These are phyloP conservation scores for Siniperca chuatsi DNA, from an alignment of 2,113 vertebrate species.

Conservation along the genomic window DNA sequence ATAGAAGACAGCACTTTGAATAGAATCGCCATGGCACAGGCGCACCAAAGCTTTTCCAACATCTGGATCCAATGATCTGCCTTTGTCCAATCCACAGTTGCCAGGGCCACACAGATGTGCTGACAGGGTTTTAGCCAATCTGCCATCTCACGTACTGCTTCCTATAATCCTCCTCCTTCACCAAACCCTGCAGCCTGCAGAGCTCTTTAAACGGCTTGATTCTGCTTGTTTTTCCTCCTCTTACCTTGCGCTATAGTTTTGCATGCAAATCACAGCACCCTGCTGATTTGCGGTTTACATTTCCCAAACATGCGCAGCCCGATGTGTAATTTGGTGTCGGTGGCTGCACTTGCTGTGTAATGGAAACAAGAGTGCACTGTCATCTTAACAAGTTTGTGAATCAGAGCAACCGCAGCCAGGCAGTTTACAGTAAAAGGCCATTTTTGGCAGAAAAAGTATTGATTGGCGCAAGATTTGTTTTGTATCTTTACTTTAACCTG, in stretches of 20 bases:
- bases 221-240: not conserved
- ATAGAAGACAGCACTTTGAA: slow-evolving; percentile 39
- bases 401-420: slow-evolving; percentile 61
- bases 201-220: slow-evolving; percentile 31
- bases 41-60: slow-evolving; percentile 52
- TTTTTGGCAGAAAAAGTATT: slow-evolving; percentile 21
- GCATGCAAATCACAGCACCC: slow-evolving; percentile 32
- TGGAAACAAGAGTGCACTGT: slow-evolving; percentile 58
- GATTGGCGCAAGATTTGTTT: slow-evolving; percentile 26
- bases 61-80: slow-evolving; percentile 71
- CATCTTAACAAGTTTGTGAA: slow-evolving; percentile 66
- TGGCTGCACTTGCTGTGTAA: slow-evolving; percentile 49
- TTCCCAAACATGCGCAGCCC: slow-evolving; percentile 53
- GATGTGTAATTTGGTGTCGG: slow-evolving; percentile 52
- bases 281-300: slow-evolving; percentile 44
- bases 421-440: slow-evolving; percentile 57
- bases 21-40: slow-evolving; percentile 18
- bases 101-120: slow-evolving; percentile 78
- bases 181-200: slow-evolving; percentile 37
- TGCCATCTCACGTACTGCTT: slow-evolving; percentile 62
- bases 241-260: slow-evolving; percentile 11
- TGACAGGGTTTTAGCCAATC: slow-evolving; percentile 67
- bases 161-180: slow-evolving; percentile 46
- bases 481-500: not conserved
- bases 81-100: slow-evolving; percentile 48